Evolutionary conservation across 2,113 vertebrate species (phyloP), one percentile per base, ranked within the genome.

Genomic region (Gallinago undulata): DNA sequence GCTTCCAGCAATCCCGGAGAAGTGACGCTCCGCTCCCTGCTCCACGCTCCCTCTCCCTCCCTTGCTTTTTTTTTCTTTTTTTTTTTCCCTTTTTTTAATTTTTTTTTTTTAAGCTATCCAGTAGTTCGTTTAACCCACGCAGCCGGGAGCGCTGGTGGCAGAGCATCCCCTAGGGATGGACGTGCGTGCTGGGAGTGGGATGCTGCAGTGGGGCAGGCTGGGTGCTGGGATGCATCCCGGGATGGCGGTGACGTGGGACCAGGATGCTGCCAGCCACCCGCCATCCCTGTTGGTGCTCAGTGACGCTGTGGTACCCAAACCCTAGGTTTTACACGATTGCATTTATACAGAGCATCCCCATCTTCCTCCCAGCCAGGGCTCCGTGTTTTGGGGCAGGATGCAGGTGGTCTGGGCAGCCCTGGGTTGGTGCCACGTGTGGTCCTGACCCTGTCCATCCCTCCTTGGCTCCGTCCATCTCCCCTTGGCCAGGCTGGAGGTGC

Each of bases 1-100:
- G 99, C 99, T 99, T 96, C 89, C 98, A 99, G 99, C 99, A 98
- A 99, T 98, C 98, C 99, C 89, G 97, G 93, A 96, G 97, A 96
- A 98, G 97, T 98, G 98, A 99, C 91, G 98, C 98, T 98, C 97
- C 45, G 96, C 98, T 98, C 98, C 98, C 70, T 79, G 87, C 96
- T 95, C 90, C 39, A 0, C 2, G 1, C 70, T 41, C 77, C 81
- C 39, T 63, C 88, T 64, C 60, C 81, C 30, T 19, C 43, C 1
- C 39, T 23, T 43, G 28, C 45, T 9, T 73, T 45, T 55, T 62
- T 76, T 82, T 73, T 90, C 89, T 87, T 47, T 75, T 5, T 30
- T 47, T 18, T 48, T 88, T 9, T 4, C 14, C 8, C 6, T 17
- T 79, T 79, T 56, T 35, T 70, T 93, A 64, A 63, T 30, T 22